Percentiles rank a stretch among this genome's conserved stretches.
phyloP scores from a whole-genome alignment of 64 coral and sea anemone genomes.

The Actinia tenebrosa region DNA sequence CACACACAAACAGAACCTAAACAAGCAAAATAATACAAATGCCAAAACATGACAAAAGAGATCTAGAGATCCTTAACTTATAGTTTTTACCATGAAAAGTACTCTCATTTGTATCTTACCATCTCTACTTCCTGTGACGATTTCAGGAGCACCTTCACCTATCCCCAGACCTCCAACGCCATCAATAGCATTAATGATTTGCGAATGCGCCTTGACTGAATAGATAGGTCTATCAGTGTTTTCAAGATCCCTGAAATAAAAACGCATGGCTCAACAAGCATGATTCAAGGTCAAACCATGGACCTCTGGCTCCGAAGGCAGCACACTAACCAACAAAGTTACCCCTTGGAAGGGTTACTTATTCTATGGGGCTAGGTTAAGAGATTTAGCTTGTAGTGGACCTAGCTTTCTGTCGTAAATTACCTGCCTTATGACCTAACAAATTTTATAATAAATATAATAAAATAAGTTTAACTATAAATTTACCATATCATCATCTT shows the following conservation, averaged over 20 bases:
- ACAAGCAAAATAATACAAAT: neutral
- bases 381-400: too few relatives aligned
- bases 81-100: too few relatives aligned
- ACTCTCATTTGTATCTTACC: slow-evolving; percentile 35
- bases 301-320: too few relatives aligned
- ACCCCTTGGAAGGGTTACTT: too few relatives aligned
- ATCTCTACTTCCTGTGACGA: slow-evolving; percentile 96
- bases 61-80: too few relatives aligned
- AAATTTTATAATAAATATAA: too few relatives aligned
- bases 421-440: too few relatives aligned
- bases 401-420: too few relatives aligned
- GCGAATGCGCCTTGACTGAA: slow-evolving; percentile 94
- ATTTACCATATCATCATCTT: slow-evolving; percentile 98
- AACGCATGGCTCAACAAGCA: neutral
- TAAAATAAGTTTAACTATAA: neutral
- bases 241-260: slow-evolving; percentile 83
- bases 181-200: slow-evolving; percentile 97
- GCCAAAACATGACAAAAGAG: too few relatives aligned
- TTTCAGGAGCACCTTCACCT: slow-evolving; percentile 95
- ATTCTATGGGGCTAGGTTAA: too few relatives aligned
- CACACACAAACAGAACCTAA: slow-evolving; percentile 97
- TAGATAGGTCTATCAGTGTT: slow-evolving; percentile 94
- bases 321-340: too few relatives aligned
- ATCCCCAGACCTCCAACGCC: slow-evolving; percentile 85
- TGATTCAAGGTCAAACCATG: too few relatives aligned